Base-by-base conservation (phyloP, 2,888 invertebrate species). In the Drosophila meridiana region DNA sequence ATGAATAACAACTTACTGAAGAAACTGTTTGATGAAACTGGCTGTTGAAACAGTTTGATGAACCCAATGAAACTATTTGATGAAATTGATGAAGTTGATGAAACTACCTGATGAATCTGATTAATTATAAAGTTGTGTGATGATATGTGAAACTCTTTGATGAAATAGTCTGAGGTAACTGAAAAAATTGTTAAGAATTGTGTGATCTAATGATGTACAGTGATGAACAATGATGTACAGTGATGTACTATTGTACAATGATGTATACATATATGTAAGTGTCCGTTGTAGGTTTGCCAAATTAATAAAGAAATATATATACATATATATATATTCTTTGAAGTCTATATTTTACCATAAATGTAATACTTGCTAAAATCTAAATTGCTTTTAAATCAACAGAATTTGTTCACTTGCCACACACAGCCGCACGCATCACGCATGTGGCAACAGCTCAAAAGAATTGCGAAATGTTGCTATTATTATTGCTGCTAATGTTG, bases 391-490 rank as follows among this genome's bases (percentile, higher is more conserved):
- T 34, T 34, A 2, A 13, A 2, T 1, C n/a, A 20, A 52, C 3
- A 11, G 34, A 13, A 34, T 13, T 34, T 5, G 4, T n/a, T 32
- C 20, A 7, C 5, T 62, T 65, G 48, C 65, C 65, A 48, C 64
- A 64, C 67, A 67, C 67, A 28, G 7, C 7, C 34, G 20, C 34
- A 28, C 32, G 42, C 30, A 34, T 52, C 34, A 52, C 14, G 53
- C 28, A 52, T 48, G 36, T 53, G 73, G 47, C 52, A 32, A 40
- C 50, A 62, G 30, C n/a, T 47, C 32, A 50, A 50, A 48, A 43
- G 34, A 62, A 59, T 62, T 77, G 73, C 67, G 67, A 67, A 77
- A 56, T n/a, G 45, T 47, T 59, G 45, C n/a, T 68, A 14, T 59
- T 69, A 60, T 61, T n/a, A 55, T 5, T 53, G 53, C 14, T 14